Percentiles rank a stretch among this genome's conserved stretches.
Conservation (phyloP, 64 coral and sea anemone species). For the Montipora efflorescens region DNA sequence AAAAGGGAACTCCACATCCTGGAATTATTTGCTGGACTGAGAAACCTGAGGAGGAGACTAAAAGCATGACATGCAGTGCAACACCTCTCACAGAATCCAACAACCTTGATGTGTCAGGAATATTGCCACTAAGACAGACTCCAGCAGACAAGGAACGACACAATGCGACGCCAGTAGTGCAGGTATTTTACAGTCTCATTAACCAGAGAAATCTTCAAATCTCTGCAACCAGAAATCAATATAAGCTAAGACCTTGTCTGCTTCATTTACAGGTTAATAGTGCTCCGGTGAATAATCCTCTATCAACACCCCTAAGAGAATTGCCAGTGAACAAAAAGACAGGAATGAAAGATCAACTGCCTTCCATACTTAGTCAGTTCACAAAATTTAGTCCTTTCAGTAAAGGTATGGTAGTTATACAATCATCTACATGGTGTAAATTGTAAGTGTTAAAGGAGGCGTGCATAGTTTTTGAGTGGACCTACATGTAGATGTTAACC, state of each 20-base stretch:
- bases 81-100: not conserved
- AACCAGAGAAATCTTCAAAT: too few species aligned
- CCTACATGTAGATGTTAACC: too few species aligned
- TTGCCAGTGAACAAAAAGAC: conserved; percentile 23
- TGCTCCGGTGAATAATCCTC: not conserved
- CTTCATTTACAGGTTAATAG: conserved; percentile 8
- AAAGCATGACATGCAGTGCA: not conserved
- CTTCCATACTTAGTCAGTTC: conserved; percentile 1
- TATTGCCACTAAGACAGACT: conserved; percentile 7
- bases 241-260: not conserved
- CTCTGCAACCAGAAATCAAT: too few species aligned
- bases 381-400: not conserved
- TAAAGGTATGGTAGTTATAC: conserved; percentile 21
- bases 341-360: conserved; percentile 11
- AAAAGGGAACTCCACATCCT: not conserved
- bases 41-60: not conserved
- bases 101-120: not conserved
- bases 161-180: not conserved
- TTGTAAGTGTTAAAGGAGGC: too few species aligned
- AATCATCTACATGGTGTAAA: not conserved
- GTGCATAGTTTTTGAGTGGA: too few species aligned
- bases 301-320: conserved; percentile 56
- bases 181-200: not conserved
- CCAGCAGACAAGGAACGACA: conserved; percentile 5
- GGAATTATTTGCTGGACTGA: conserved; percentile 6